Percentiles rank a stretch among this genome's conserved stretches.
These are phyloP conservation scores for Caenorhabditis panamensis DNA, from an alignment of 2,888 invertebrate genomes.

Conservation along the genomic window DNA sequence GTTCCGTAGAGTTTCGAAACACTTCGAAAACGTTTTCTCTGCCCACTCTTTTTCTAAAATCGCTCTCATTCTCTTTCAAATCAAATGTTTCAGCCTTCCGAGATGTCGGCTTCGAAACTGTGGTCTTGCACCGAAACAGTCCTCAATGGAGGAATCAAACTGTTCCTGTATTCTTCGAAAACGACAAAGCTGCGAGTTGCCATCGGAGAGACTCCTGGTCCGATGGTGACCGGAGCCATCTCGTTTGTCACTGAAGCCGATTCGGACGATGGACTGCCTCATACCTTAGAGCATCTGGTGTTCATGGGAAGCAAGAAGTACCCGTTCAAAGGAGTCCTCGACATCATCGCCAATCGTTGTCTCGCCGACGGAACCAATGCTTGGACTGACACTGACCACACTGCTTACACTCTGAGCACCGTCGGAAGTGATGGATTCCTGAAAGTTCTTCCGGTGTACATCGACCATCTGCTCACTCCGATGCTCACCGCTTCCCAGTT, in stretches of 20 bases:
- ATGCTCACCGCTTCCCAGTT: conserved; percentile 89
- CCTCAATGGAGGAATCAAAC: conserved; percentile 63
- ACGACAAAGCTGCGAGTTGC: conserved; percentile 85
- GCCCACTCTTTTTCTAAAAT: too few relatives aligned
- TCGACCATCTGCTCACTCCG: conserved; percentile 92
- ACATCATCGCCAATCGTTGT: conserved; percentile 88
- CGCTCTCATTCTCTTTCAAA: not conserved
- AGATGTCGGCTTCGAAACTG: conserved; percentile 60
- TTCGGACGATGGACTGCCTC: conserved; percentile 93
- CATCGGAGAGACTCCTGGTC: conserved; percentile 91
- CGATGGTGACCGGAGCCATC: conserved; percentile 92
- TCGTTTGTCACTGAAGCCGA: conserved; percentile 92
- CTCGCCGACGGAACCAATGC: conserved; percentile 89
- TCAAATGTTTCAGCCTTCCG: not conserved
- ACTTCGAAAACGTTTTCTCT: too few relatives aligned
- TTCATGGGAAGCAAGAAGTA: conserved; percentile 93
- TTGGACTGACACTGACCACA: conserved; percentile 90
- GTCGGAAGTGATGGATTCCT: conserved; percentile 92
- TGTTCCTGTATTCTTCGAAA: conserved; percentile 65
- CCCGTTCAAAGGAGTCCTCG: conserved; percentile 85
- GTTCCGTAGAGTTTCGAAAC: not conserved
- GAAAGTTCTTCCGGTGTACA: conserved; percentile 90
- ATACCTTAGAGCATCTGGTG: conserved; percentile 92
- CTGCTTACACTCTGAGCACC: conserved; percentile 91
- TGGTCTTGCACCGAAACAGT: conserved; percentile 68